Evolutionary conservation across 2,888 invertebrate genomes (phyloP).

Genomic region (Thera britannica): DNA sequence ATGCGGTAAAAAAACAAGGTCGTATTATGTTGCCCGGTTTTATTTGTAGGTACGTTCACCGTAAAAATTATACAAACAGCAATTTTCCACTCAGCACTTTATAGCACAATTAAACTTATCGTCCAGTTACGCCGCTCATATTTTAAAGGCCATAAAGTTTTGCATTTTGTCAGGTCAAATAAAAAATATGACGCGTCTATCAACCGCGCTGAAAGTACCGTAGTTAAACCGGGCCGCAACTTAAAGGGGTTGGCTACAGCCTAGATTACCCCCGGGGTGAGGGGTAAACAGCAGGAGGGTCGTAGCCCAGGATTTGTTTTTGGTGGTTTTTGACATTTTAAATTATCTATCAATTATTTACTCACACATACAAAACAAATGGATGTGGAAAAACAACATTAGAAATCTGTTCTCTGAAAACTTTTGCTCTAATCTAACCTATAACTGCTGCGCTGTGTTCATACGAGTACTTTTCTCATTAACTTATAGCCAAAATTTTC

Average conservation of each 20-base stretch:
- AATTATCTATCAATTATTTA: too few species aligned
- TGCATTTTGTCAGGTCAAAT: conserved; percentile 39
- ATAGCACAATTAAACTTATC: conserved; percentile 43
- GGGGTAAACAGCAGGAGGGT: not conserved
- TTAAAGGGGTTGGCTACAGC: conserved; percentile 32
- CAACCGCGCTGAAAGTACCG: conserved; percentile 39
- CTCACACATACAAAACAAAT: too few species aligned
- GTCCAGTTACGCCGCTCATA: conserved; percentile 35
- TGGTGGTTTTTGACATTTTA: not conserved
- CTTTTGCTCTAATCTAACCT: too few species aligned
- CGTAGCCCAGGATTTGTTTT: not conserved
- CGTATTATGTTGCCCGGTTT: not conserved
- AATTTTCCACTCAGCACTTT: conserved; percentile 38
- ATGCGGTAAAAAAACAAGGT: not conserved
- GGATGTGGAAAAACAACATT: too few species aligned
- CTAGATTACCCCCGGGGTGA: not conserved
- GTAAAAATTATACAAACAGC: conserved; percentile 36
- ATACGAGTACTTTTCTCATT: too few species aligned
- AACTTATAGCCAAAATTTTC: too few species aligned
- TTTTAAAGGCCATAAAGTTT: conserved; percentile 37
- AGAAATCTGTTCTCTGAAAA: too few species aligned
- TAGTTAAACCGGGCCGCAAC: conserved; percentile 44
- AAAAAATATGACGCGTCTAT: conserved; percentile 43
- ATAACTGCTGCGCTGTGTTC: too few species aligned
- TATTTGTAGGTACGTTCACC: conserved; percentile 7